Base-by-base conservation (phyloP, 2,797 vertebrate species). In the Phataginus tricuspis region DNA sequence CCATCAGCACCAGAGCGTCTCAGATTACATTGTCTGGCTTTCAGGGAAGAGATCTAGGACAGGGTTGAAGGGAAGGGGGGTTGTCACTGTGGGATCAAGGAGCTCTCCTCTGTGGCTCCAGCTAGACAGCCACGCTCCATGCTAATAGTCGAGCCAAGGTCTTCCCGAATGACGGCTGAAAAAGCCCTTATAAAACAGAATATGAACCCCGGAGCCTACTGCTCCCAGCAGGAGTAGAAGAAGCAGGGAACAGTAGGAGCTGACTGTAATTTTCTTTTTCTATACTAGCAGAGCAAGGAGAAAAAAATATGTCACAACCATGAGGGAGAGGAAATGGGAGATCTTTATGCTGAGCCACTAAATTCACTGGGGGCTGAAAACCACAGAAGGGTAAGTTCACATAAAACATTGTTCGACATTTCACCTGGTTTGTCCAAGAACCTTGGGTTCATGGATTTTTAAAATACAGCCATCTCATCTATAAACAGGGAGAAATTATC, bases 1-100 rank as follows among this genome's bases (percentile, higher is more conserved):
- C 92, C 90, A 91, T 97, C 85, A 96, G 31, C 39, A 94, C 95
- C 85, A 95, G 19, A 94, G 66, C 25, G 84, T 97, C 91, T 97
- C 57, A 95, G 88, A 94, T 92, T 87, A 59, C 96, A 75, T 90
- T 97, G 55, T 66, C 51, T 88, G 80, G 34, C 34, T 92, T 53
- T 88, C 49, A 15, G 91, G 63, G 63, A 94, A 80, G 19, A 96
- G 75, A 94, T 82, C 59, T 55, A 0, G 96, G 29, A 27, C 53
- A 90, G 82, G 94, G 79, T 51, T 91, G 71, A 90, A 91, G 96
- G 55, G 86, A 96, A 90, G 14, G 39, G 57, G 49, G 57, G 51
- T 61, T 90, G 96, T 85, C 42, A 12, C 72, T 80, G 86, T 25
- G 10, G 66, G 69, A 82, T 93, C 83, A 2, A 90, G 57, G 61